A percentile compares a stretch with the other conserved stretches of the same genome.
Conservation (phyloP, 2,888 invertebrate genomes). For the Aphrophora alni region DNA sequence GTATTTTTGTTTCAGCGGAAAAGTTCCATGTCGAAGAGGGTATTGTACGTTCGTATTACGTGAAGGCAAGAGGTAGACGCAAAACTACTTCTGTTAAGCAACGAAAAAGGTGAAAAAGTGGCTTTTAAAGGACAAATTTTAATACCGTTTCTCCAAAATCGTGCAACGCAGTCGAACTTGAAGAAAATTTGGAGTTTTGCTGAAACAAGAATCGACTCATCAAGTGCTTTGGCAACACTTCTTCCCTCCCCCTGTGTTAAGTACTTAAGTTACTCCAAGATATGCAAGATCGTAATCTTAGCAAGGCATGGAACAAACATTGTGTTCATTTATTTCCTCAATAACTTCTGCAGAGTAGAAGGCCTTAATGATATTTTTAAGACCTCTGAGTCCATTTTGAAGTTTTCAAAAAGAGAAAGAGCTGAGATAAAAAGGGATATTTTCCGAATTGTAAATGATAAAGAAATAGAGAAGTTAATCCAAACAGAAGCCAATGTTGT, state of each 20-base stretch:
- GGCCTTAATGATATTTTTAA: background rate
- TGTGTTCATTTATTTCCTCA: background rate
- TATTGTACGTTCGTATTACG: background rate
- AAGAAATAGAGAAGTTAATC: background rate
- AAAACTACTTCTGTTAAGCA: background rate
- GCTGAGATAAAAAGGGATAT: conserved; percentile 13
- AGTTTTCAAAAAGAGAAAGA: conserved; percentile 6
- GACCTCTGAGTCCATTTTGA: background rate
- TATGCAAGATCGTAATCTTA: background rate
- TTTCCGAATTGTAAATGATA: conserved; percentile 7
- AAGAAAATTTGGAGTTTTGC: background rate
- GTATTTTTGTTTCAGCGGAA: background rate
- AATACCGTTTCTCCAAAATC: background rate
- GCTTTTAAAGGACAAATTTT: background rate
- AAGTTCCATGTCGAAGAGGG: background rate
- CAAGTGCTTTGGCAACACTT: background rate
- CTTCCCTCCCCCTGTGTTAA: background rate
- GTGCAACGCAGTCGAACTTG: background rate
- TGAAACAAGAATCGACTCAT: background rate
- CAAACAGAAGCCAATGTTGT: background rate
- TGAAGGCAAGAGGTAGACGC: background rate
- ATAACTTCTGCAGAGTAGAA: background rate
- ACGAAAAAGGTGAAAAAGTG: background rate
- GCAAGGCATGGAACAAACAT: background rate
- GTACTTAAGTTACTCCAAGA: background rate